Evolutionary conservation across 2,888 invertebrate genomes (phyloP), one percentile per base, ranked within the genome.

Genomic region (Oxytorus armatus): DNA sequence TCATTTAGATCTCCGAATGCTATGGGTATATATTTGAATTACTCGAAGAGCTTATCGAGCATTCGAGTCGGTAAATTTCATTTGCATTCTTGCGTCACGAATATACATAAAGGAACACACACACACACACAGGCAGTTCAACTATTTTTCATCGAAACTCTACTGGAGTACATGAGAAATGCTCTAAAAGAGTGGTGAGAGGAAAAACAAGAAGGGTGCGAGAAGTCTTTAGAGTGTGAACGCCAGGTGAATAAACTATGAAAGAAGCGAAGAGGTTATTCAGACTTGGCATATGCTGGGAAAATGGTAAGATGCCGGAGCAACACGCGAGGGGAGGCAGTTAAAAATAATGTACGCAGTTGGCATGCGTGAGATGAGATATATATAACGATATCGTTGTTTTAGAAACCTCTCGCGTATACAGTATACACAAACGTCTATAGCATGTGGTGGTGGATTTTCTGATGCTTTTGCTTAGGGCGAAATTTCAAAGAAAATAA

Each of bases 291-390:
- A 23, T 14, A 18, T 25, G 44, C 61, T 42, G 23, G 61, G 11
- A 18, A 29, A 36, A 51, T 51, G 21, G 7, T 2, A 49, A 49
- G 18, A 18, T 36, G 18, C 36, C 39, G 16, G 42, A 59, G n/a
- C 14, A 42, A 53, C 39, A 10, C 25, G 55, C 25, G 18, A 42
- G 42, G 14, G 14, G 76, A 53, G 61, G 18, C 29, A 33, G 61
- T 63, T 76, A 61, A 76, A 69, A 70, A 77, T 70, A 63, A 70
- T 65, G 44, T 53, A 53, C 49, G 55, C 63, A 63, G 39, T 53
- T 36, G 63, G 53, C 23, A 51, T 39, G 61, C 23, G 55, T 18
- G 29, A 42, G 3, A 44, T 33, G 16, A 29, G 2, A 61, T 61
- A 69, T 33, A 39, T 18, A 25, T 33, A 29, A 42, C 44, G 61